These are phyloP conservation scores for Ornithorhynchus anatinus DNA, from an alignment of 2,113 vertebrate genomes.

Conservation along the genomic window DNA sequence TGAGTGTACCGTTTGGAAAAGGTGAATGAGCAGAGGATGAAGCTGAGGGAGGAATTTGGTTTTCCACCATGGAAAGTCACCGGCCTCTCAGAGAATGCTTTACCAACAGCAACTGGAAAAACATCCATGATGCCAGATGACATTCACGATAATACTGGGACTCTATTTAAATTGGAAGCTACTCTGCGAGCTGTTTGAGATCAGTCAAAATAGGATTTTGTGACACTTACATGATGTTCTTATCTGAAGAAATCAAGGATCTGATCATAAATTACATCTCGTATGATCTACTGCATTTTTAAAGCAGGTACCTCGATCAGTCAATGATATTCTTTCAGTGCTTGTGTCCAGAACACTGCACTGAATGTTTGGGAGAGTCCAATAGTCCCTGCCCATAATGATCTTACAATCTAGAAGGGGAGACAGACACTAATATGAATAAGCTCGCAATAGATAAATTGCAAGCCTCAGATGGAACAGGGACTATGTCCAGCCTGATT, in stretches of 20 bases:
- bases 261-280: slow-evolving; percentile 64
- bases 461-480: too few relatives aligned
- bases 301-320: too few relatives aligned
- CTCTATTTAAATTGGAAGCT: slow-evolving; percentile 54
- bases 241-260: slow-evolving; percentile 47
- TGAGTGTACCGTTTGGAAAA: slow-evolving; percentile 48
- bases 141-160: slow-evolving; percentile 62
- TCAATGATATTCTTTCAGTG: too few relatives aligned
- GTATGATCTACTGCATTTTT: slow-evolving; percentile 7
- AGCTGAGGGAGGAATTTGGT: slow-evolving; percentile 50
- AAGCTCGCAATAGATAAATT: too few relatives aligned
- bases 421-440: too few relatives aligned
- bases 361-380: too few relatives aligned
- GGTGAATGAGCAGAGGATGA: slow-evolving; percentile 50
- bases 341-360: too few relatives aligned
- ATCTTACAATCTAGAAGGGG: too few relatives aligned
- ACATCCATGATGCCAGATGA: slow-evolving; percentile 60
- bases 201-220: slow-evolving; percentile 58
- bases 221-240: slow-evolving; percentile 57
- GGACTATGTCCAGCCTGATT: too few relatives aligned
- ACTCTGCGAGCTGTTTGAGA: too few relatives aligned
- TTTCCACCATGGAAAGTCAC: slow-evolving; percentile 58
- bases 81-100: slow-evolving; percentile 58
- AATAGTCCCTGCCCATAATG: too few relatives aligned
- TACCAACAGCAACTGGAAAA: slow-evolving; percentile 64